Base-by-base conservation (phyloP, 2,888 invertebrate genomes). In the Cordilura impudica region DNA sequence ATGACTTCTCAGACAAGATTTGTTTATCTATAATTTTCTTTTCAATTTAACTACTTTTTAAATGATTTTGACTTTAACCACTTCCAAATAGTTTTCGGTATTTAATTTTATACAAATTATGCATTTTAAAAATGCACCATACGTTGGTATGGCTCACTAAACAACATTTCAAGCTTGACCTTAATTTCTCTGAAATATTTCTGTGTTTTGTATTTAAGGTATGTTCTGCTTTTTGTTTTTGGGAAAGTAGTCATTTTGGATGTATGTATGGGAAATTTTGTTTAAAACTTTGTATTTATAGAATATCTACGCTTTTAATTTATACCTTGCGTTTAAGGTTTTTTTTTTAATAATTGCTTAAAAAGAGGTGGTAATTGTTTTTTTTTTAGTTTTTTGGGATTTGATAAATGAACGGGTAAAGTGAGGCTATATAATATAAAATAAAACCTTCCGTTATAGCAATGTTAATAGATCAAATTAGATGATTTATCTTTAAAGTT, bases 111-210 rank as follows among this genome's bases (percentile, higher is more conserved):
- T n/a, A n/a, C n/a, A n/a, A n/a, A n/a, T n/a, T 12, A n/a, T 39
- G 35, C 35, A 39, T 39, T 39, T 39, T 39, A 39, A 39, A n/a
- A 39, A 39, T 39, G 35, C 35, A 39, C n/a, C n/a, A 5, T 39
- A 2, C 1, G 7, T 12, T 39, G 5, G n/a, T n/a, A n/a, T n/a
- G n/a, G n/a, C n/a, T 1, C n/a, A 35, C 7, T 4, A 39, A n/a
- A n/a, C n/a, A 39, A n/a, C n/a, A 39, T 39, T 49, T 69, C 26
- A 47, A 49, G 75, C 29, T 63, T 78, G 78, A 78, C 78, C 78
- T 78, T 78, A 78, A 73, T 78, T 78, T 78, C 73, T 73, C 67
- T 45, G 51, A 63, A 63, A 63, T 10, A 78, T 47, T 47, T 49
- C 8, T 45, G 56, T 54, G 56, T 56, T 58, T 43, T 72, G 63